Evolutionary conservation across 1,140 invertebrate genomes (phyloP).

Genomic region (Apis mellifera): DNA sequence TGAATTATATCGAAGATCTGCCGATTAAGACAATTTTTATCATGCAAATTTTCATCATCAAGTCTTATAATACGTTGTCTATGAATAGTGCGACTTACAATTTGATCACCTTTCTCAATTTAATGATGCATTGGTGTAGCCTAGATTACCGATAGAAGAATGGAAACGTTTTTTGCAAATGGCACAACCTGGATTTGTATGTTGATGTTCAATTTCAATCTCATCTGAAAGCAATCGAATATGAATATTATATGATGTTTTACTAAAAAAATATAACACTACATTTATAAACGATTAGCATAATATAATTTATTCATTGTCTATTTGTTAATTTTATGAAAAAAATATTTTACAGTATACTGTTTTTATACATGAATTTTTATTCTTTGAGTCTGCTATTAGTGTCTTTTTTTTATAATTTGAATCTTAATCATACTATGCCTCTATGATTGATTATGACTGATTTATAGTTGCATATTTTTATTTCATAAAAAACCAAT

Average conservation of each 20-base stretch:
- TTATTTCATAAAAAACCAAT: slow-evolving; percentile 12
- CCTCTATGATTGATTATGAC: background rate
- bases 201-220: slow-evolving; percentile 62
- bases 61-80: slow-evolving; percentile 44
- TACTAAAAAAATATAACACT: no score
- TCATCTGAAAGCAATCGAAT: slow-evolving; percentile 69
- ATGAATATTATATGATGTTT: no score
- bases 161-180: slow-evolving; percentile 53
- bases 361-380: no score
- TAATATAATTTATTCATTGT: no score
- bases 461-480: no score
- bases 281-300: no score
- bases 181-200: background rate
- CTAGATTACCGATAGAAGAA: slow-evolving; percentile 53
- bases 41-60: slow-evolving; percentile 58
- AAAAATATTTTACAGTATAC: no score
- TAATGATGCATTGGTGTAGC: slow-evolving; percentile 65
- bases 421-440: background rate
- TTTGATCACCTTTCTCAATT: slow-evolving; percentile 49
- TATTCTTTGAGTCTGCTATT: no score
- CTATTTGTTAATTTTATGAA: no score
- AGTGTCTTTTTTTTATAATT: no score
- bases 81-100: slow-evolving; percentile 74
- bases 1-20: no score
- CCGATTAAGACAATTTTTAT: no score